Base-by-base conservation (phyloP, 92 coral and sea anemone genomes). In the Phenganax stokvisi region DNA sequence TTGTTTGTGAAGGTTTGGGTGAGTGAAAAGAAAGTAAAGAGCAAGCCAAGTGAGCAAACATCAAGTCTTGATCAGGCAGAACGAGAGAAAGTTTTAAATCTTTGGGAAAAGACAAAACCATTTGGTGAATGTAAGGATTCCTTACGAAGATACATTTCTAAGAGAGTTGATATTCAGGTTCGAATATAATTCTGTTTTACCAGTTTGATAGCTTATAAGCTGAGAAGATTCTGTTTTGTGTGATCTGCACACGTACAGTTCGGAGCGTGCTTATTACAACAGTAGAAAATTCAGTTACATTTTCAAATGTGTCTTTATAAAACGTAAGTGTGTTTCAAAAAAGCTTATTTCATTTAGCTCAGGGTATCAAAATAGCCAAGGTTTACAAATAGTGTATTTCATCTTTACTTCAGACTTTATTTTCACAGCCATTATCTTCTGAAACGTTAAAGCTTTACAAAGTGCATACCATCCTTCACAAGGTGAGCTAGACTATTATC, bases 41-140 rank as follows among this genome's bases (percentile, higher is more conserved):
- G 13, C 54, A 64, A 79, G 16, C 54, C 73, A 0, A 28, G 20
- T 15, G 83, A 79, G 55, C 27, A 52, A 6, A 8, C 72, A 10
- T 65, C 83, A 63, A 25, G 74, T 64, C 27, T 0, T 15, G 69
- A 67, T 44, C 62, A 79, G 47, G 31, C 37, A 12, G 83, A 79
- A 12, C 51, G 59, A 76, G 81, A 76, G 54, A 79, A 79, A 55
- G 74, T 79, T 57, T n/a, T 56, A 52, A 63, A 27, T 63, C 62
- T 79, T 20, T 79, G 83, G 83, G 74, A 79, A 30, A 79, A 64
- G 25, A 64, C 83, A 63, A 79, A 79, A 64, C 73, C 83, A 25
- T 79, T 63, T 64, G 61, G 62, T 79, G 83, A 79, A 63, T 79
- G 83, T 66, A 79, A 79, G 44, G 83, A 79, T 1, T 79, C 83